Conservation (phyloP, 1,140 invertebrate genomes). For the Drosophila guanche region DNA sequence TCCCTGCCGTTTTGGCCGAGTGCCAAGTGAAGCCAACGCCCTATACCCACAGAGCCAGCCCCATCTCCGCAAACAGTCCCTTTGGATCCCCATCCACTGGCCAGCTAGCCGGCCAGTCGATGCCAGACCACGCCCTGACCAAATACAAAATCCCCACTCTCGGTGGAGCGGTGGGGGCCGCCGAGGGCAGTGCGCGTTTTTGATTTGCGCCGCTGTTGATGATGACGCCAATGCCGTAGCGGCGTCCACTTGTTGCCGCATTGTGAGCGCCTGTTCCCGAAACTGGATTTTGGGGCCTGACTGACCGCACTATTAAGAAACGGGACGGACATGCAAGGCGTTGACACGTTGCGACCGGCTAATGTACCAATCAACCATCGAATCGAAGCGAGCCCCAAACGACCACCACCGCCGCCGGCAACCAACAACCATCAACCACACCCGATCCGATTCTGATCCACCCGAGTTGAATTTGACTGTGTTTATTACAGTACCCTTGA, state of each 20-base stretch:
- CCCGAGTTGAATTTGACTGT: conserved; percentile 50
- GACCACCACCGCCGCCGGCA: conserved; percentile 16
- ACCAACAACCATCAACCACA: conserved; percentile 16
- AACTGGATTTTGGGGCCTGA: conserved; percentile 83
- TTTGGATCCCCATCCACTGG: conserved; percentile 27
- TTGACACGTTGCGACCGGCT: conserved; percentile 39
- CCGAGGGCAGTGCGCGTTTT: not conserved
- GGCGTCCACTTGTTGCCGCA: conserved; percentile 46
- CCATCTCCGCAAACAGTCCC: not conserved
- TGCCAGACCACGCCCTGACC: conserved; percentile 52
- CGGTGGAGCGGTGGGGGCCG: conserved; percentile 6
- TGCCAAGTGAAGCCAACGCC: conserved; percentile 43
- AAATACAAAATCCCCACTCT: conserved; percentile 22
- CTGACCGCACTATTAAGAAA: conserved; percentile 78
- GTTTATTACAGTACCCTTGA: conserved; percentile 53
- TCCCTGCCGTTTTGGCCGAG: conserved; percentile 40
- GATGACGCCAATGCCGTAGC: conserved; percentile 39
- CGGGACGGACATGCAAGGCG: conserved; percentile 72
- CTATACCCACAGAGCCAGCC: not conserved
- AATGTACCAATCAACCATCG: conserved; percentile 52
- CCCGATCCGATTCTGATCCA: conserved; percentile 1
- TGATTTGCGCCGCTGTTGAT: conserved; percentile 53
- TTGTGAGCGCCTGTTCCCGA: conserved; percentile 79
- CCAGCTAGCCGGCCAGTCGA: conserved; percentile 23
- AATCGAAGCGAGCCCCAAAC: conserved; percentile 12